Base-by-base conservation (phyloP, 2,113 vertebrate genomes). In the Megaptera novaeangliae region DNA sequence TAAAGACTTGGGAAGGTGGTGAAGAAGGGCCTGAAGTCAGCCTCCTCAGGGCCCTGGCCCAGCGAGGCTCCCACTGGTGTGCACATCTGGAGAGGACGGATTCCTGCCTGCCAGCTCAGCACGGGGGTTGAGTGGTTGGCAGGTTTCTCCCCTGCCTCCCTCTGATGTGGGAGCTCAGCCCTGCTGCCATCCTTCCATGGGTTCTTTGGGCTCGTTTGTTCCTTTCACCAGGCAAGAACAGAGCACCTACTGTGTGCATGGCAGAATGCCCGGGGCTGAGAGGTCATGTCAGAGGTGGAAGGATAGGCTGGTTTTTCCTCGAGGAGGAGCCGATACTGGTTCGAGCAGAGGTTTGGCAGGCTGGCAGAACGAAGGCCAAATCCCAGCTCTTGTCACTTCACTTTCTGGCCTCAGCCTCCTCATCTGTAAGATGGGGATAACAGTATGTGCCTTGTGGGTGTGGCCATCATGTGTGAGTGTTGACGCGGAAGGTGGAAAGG, bases 41-140 rank as follows among this genome's bases (percentile, higher is more conserved):
- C 41, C 93, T 52, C 4, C 59, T 21, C 41, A 0, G 8, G 21
- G 44, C 44, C 52, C 39, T 18, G 66, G 68, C 69, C 74, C 11
- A 1, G 25, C 1, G 0, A 49, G 49, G 39, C 78, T 59, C 31
- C 55, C 78, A 18, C 31, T 3, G 0, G 0, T 34, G 44, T 0
- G 0, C 13, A 1, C 4, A 17, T 95, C 82, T 25, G 0, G 68
- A 31, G 57, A 39, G 15, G 59, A 85, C 0, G 23, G 39, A 5
- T 31, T 78, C 66, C 31, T 0, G 0, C 20, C 52, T 55, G 46
- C 25, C 8, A 0, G 14, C 23, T 63, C 20, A 31, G 78, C 71
- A 21, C 18, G 8, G 3, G 13, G 83, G 78, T 41, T 2, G 0
- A 31, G 41, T 14, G 55, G 57, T 59, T 57, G 21, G 49, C 57